These are phyloP conservation scores for Dryobotodes eremita DNA, from an alignment of 2,888 invertebrate species.

Conservation along the genomic window DNA sequence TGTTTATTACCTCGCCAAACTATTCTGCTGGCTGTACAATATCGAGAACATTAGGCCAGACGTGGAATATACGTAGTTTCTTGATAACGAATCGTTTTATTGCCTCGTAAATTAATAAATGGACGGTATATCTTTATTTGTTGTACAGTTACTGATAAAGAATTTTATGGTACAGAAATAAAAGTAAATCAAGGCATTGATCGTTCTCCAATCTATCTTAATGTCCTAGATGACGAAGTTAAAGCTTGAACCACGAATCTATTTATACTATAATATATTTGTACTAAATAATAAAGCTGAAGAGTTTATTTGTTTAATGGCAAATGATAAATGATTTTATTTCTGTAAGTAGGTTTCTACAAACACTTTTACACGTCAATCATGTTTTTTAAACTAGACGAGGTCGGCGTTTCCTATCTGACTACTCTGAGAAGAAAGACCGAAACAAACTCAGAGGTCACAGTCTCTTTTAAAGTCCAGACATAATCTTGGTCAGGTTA, in stretches of 20 bases:
- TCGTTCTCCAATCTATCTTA: neutral
- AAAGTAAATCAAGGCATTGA: conserved; percentile 41
- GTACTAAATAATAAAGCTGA: too few relatives aligned
- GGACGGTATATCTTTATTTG: conserved; percentile 46
- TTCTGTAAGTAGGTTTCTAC: too few relatives aligned
- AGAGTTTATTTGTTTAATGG: too few relatives aligned
- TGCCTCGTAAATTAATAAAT: conserved; percentile 55
- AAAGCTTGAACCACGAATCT: neutral
- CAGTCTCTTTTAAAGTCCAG: too few relatives aligned
- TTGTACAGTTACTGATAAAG: conserved; percentile 38
- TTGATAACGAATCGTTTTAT: conserved; percentile 58
- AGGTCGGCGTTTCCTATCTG: too few relatives aligned
- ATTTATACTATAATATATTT: too few relatives aligned
- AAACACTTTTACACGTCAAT: too few relatives aligned
- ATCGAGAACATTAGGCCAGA: conserved; percentile 26
- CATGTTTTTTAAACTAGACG: too few relatives aligned
- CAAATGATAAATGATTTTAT: too few relatives aligned
- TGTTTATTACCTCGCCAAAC: neutral
- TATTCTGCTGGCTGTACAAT: conserved; percentile 20
- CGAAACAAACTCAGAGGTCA: too few relatives aligned
- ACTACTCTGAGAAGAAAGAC: too few relatives aligned
- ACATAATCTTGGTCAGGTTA: too few relatives aligned
- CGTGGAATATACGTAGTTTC: conserved; percentile 47
- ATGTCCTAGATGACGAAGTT: neutral
- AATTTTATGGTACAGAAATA: conserved; percentile 31